Base-by-base conservation (phyloP, 2,797 vertebrate genomes). In the Enteromius thamalakanensis region DNA sequence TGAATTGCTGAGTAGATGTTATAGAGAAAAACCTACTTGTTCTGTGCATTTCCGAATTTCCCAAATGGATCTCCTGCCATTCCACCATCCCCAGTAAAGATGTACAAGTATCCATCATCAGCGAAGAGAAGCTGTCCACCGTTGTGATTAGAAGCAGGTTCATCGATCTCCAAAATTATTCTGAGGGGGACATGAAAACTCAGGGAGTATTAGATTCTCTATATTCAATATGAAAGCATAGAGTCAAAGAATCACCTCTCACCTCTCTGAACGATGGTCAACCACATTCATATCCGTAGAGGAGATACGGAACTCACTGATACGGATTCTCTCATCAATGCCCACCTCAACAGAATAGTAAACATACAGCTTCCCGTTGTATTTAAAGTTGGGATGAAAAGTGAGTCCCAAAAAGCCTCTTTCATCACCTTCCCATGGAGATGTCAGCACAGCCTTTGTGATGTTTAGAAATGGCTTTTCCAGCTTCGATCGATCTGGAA, bases 1-100 rank as follows among this genome's bases (percentile, higher is more conserved):
- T 51, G 9, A 64, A 60, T 6, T 12, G 1, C 26, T 26, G 10
- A 60, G 4, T 23, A 23, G n/a, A 58, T 58, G 55, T 23, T 12
- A n/a, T 60, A 60, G 3, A 58, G 53, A 58, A 58, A 4, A 60
- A 79, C 95, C 87, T 93, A 98, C 98, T 96, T 98, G 95, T 99
- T 99, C 86, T 99, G 98, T 1, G 97, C 93, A 8, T 99, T 99
- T 88, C 98, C 98, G 79, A 95, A 97, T 85, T 94, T 92, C 7
- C 97, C 97, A 79, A 99, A 99, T 49, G 98, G 98, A 89, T 99
- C 98, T 83, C 98, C 98, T 3, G 96, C 97, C 97, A 99, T 99
- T 49, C 98, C 98, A 15, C 98, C 98, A 0, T 99, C 98, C 47
- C 97, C 98, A 7, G 97, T 98, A 88, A 99, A 99, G 89, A 99